These are phyloP conservation scores for Dasyurus viverrinus DNA, from an alignment of 2,113 vertebrate species.

Conservation along the genomic window DNA sequence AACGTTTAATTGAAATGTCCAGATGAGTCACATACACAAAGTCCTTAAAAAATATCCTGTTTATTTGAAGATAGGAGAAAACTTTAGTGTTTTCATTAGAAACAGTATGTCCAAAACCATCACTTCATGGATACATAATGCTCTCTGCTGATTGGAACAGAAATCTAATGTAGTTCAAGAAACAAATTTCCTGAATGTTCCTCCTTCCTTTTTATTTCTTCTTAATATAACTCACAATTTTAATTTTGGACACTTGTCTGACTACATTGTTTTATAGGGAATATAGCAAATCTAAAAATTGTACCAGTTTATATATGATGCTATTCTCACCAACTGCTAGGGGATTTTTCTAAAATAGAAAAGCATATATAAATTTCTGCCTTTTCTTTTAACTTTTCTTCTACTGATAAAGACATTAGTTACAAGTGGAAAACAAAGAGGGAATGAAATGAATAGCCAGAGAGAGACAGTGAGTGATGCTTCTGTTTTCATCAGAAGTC, in stretches of 20 bases:
- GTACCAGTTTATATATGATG: not conserved
- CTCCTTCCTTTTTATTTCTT: conserved; percentile 13
- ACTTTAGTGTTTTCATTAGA: conserved; percentile 56
- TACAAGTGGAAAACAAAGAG: not conserved
- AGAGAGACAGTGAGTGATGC: not conserved
- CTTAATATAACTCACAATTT: conserved; percentile 44
- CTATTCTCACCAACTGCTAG: not conserved
- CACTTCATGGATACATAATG: not conserved
- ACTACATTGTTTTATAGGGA: not conserved
- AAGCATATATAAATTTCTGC: not conserved
- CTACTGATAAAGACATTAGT: not conserved
- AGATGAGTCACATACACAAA: conserved; percentile 33
- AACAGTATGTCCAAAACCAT: conserved; percentile 54
- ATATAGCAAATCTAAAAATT: conserved; percentile 17
- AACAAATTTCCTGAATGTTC: conserved; percentile 44
- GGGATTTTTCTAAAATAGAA: conserved; percentile 6
- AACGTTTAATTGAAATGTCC: conserved; percentile 56
- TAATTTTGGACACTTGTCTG: not conserved
- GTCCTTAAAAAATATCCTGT: not conserved
- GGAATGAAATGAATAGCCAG: not conserved
- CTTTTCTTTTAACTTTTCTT: not conserved
- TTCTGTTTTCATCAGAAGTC: too few species aligned
- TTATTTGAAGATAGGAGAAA: conserved; percentile 1
- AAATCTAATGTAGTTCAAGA: conserved; percentile 43
- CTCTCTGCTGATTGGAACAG: conserved; percentile 1